Conservation (phyloP, 2,888 invertebrate species). For the Sussaba pulchella region DNA sequence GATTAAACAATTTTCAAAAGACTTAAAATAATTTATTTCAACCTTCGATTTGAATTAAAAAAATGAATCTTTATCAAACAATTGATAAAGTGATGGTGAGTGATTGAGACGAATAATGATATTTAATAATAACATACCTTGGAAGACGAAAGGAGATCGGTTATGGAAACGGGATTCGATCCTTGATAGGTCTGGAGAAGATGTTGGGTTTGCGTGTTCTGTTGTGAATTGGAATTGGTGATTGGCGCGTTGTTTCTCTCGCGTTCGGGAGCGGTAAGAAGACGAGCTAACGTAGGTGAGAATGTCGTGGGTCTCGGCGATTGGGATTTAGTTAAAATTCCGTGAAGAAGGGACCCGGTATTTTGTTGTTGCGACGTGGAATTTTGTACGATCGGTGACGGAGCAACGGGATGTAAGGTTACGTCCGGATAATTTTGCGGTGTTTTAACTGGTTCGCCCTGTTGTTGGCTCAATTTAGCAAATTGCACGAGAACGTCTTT, state of each 20-base stretch:
- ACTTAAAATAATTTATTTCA: too few relatives aligned
- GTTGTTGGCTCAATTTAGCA: constrained; percentile 86
- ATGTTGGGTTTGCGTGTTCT: constrained; percentile 78
- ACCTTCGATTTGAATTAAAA: too few relatives aligned
- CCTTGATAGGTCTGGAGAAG: constrained; percentile 81
- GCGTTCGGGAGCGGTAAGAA: constrained; percentile 89
- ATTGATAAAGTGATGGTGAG: too few relatives aligned
- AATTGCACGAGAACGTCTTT: constrained; percentile 92
- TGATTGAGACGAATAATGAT: constrained; percentile 67
- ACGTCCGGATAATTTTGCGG: constrained; percentile 92
- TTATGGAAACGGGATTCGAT: constrained; percentile 84
- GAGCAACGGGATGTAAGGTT: constrained; percentile 90
- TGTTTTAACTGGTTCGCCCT: constrained; percentile 84
- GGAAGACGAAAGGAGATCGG: constrained; percentile 85
- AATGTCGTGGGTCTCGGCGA: constrained; percentile 87
- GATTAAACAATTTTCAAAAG: too few relatives aligned
- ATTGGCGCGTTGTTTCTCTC: constrained; percentile 78
- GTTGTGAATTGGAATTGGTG: constrained; percentile 76
- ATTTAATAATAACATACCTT: constrained; percentile 79
- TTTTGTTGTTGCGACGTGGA: constrained; percentile 82
- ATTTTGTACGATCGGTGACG: constrained; percentile 81
- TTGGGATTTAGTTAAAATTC: constrained; percentile 89
- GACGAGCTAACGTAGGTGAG: constrained; percentile 92
- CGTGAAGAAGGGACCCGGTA: constrained; percentile 90
- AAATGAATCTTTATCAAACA: too few relatives aligned